Evolutionary conservation across 2,797 vertebrate species (phyloP), one percentile per base, ranked within the genome.

Genomic region (Rousettus madagascariensis): DNA sequence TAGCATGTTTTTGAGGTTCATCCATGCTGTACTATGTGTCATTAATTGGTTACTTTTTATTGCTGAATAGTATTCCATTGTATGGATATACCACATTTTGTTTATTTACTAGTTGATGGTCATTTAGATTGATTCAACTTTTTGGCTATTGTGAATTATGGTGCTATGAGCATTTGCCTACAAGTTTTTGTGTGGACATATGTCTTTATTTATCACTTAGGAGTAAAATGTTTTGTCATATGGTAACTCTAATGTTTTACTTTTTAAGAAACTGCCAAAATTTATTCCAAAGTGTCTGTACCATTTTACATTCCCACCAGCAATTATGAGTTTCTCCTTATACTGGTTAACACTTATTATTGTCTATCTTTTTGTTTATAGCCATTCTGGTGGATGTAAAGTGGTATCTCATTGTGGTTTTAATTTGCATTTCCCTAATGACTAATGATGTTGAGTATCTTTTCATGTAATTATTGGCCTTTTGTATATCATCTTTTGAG

Each of bases 401-500:
- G 63, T 94, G 30, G 19, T 84, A 84, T 51, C 57, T 92, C 46
- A 71, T 65, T 94, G 57, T 65, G 46, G 17, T 86, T 97, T 95
- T 79, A 38, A 65, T 91, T 96, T 95, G 22, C 26, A 41, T 95
- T 96, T 95, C 28, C 43, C 63, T 86, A 69, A n/a, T 80, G 61
- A 89, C 61, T 91, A 43, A 57, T 61, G n/a, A 55, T 68, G 38
- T 49, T 87, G 74, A 86, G 13, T 65, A 86, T 89, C 51, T 90
- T 88, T 80, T 93, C 16, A 4, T 92, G n/a, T 95, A 38, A 91
- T 86, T 88, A 75, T 80, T 88, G 33, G 22, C 61, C 51, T 59
- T 91, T 88, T 96, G 49, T 85, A 43, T 94, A 69, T 96, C 22
- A 92, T 38, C 24, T 95, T 94, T 93, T 55, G 69, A 91, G 74